Evolutionary conservation across 1,140 invertebrate genomes (phyloP).

Genomic region (Tetramorium alpestre): DNA sequence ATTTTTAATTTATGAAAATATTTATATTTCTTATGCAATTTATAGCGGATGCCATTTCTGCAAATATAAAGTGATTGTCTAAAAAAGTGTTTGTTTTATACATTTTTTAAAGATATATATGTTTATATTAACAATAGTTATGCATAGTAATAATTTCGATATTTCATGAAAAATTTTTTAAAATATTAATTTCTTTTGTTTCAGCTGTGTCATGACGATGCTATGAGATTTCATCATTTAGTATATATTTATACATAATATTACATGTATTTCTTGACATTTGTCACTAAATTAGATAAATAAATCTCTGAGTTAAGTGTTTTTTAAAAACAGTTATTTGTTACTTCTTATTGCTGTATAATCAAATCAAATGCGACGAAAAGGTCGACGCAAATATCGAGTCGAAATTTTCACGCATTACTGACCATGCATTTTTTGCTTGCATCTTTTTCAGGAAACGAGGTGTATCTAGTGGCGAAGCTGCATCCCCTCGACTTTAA

Average conservation of each 20-base stretch:
- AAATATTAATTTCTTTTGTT: not conserved
- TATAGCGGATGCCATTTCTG: not conserved
- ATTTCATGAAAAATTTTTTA: not conserved
- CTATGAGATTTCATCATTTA: not conserved
- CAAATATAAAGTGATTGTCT: not conserved
- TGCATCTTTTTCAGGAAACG: slow-evolving; percentile 29
- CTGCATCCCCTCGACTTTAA: not conserved
- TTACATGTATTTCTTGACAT: not conserved
- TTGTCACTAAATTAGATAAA: not conserved
- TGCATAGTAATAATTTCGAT: not conserved
- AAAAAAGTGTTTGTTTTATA: not conserved
- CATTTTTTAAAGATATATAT: not conserved
- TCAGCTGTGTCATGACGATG: not conserved
- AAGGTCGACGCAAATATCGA: not conserved
- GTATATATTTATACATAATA: not conserved
- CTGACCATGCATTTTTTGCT: slow-evolving; percentile 15
- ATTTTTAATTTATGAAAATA: not conserved
- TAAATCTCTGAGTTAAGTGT: not conserved
- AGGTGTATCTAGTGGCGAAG: slow-evolving; percentile 1
- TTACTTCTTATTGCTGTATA: not conserved
- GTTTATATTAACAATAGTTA: not conserved
- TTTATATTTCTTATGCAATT: not conserved
- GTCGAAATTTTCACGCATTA: not conserved
- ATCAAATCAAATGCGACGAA: not conserved
- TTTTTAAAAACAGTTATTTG: not conserved